These are phyloP conservation scores for Physella acuta DNA, from an alignment of 1,140 invertebrate species.

Conservation along the genomic window DNA sequence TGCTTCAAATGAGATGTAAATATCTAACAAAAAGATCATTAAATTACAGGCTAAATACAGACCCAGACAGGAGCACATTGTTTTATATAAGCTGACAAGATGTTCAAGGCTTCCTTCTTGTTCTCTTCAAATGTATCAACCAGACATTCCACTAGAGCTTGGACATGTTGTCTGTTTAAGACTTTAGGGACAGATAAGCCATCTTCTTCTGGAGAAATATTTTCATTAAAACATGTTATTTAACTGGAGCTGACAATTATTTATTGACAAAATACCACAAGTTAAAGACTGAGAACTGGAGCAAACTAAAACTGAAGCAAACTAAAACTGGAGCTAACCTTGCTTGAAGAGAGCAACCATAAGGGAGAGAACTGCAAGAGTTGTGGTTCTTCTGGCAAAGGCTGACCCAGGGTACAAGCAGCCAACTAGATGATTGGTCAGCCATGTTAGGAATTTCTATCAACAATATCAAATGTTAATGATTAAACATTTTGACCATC, in stretches of 20 bases:
- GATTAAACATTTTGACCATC: no score
- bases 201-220: no score
- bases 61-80: conserved; percentile 8
- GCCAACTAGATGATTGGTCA: conserved; percentile 64
- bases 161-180: conserved; percentile 27
- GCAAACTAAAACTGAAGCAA: no score
- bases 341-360: conserved; percentile 24
- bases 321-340: conserved; percentile 9
- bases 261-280: no score
- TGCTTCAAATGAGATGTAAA: neutral
- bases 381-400: conserved; percentile 69
- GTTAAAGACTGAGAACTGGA: no score
- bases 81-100: conserved; percentile 55
- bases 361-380: conserved; percentile 65
- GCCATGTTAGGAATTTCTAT: conserved; percentile 60
- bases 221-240: no score
- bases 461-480: no score
- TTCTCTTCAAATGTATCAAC: conserved; percentile 80
- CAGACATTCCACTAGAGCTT: conserved; percentile 66
- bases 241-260: no score
- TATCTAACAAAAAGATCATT: neutral
- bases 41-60: no score
- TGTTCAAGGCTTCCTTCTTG: conserved; percentile 68
- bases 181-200: conserved; percentile 4
- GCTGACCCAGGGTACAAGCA: conserved; percentile 72